Base-by-base conservation (phyloP, 2,888 invertebrate species). In the Serripes groenlandicus region DNA sequence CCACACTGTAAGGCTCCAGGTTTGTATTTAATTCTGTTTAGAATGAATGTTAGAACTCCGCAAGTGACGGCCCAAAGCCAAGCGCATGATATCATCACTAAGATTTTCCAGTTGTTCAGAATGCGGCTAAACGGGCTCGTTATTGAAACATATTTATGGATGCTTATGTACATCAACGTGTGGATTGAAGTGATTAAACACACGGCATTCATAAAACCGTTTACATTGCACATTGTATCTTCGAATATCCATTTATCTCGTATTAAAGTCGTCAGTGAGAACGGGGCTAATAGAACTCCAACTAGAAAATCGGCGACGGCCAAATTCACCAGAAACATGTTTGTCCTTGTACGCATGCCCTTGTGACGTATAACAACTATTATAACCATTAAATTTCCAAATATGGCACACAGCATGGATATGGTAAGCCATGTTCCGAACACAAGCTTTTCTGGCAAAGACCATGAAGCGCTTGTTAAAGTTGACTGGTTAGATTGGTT, bases 321-420 rank as follows among this genome's bases (percentile, higher is more conserved):
- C 72, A 95, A 89, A 86, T 94, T 95, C 11, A 94, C 94, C 52
- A 95, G 92, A 81, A 95, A 94, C 89, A 95, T 92, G 87, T 95
- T 95, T 30, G 95, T 95, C 26, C 95, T 89, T 2, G 95, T 95
- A 64, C 94, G 91, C 95, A 95, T 95, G 9, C 94, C 94, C 35
- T 93, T 89, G 89, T 95, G 94, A 3, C 94, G 88, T 21, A 91
- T 86, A 18, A 95, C 94, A 26, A 95, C 95, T 9, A 93, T 80
- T 23, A 95, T 93, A 21, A 95, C 95, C 93, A 95, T 92, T 7
- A 93, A 78, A 87, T 95, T 95, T 28, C 95, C 95, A 42, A 93
- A 88, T 9, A 95, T 85, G 2, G 94, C 92, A 54, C 93, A 87
- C 3, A 94, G 74, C 89, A 95, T 95, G 32, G 94, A 92, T 30